phyloP scores from a whole-genome alignment of 2,888 invertebrate species.

The Zhengitettix transpicula region DNA sequence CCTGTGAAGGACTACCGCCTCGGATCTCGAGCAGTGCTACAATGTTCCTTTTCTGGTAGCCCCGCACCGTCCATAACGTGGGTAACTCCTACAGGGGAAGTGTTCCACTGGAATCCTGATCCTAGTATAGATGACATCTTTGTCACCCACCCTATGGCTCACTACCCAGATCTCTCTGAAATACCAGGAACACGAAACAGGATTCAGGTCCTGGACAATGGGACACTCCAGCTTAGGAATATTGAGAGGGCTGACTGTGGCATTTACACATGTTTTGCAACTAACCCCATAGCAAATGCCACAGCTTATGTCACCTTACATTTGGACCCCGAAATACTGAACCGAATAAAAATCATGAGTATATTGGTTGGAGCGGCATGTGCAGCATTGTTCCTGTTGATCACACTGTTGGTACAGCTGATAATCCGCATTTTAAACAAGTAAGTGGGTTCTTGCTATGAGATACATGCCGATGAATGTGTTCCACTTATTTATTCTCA shows the following conservation, averaged over 20 bases:
- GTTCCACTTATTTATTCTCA: neutral
- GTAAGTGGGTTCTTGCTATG: constrained; percentile 32
- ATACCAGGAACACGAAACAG: constrained; percentile 25
- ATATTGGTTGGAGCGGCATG: constrained; percentile 64
- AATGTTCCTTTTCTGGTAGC: constrained; percentile 60
- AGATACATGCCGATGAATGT: neutral
- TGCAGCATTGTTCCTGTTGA: constrained; percentile 59
- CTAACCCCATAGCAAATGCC: constrained; percentile 65
- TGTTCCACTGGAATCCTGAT: constrained; percentile 66
- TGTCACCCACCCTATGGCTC: constrained; percentile 44
- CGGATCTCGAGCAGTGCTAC: constrained; percentile 49
- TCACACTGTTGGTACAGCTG: constrained; percentile 66
- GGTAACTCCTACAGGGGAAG: constrained; percentile 59
- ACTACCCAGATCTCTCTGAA: constrained; percentile 28
- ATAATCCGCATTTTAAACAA: constrained; percentile 50
- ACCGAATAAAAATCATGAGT: constrained; percentile 68
- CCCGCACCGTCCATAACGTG: constrained; percentile 69
- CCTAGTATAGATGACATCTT: constrained; percentile 45
- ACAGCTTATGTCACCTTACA: constrained; percentile 59
- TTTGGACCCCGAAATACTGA: constrained; percentile 73
- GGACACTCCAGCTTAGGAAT: constrained; percentile 60
- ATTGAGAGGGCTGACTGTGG: constrained; percentile 51
- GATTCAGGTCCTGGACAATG: constrained; percentile 54
- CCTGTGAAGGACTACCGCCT: constrained; percentile 45
- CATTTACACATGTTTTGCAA: constrained; percentile 68